A percentile compares a stretch with the other conserved stretches of the same genome.
These are phyloP conservation scores for Trachelus tabidus DNA, from an alignment of 2,888 invertebrate genomes.

Conservation along the genomic window DNA sequence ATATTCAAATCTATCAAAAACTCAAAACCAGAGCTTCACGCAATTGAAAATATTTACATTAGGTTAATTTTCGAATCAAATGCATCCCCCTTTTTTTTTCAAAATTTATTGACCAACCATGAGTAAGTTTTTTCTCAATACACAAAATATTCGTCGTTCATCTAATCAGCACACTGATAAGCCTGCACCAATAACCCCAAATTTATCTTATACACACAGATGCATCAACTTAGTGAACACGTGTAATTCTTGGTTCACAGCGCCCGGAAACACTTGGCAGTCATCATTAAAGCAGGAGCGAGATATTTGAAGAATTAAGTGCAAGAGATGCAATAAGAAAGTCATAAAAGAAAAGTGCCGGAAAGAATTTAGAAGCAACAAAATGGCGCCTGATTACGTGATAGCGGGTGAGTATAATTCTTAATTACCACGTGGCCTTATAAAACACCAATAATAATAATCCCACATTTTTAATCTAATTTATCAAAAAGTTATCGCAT, in stretches of 20 bases:
- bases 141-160: no score
- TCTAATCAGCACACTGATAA: no score
- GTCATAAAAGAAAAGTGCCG: neutral
- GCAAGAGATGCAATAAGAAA: neutral
- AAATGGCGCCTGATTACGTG: slow-evolving; percentile 36
- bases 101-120: no score
- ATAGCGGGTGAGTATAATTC: slow-evolving; percentile 29
- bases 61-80: no score
- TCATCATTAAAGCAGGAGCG: neutral
- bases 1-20: neutral
- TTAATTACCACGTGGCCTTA: neutral
- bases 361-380: neutral
- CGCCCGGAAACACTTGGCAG: neutral
- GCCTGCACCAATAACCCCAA: no score
- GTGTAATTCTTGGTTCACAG: neutral
- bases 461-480: neutral
- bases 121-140: no score
- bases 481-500: neutral
- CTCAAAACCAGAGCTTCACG: neutral
- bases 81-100: no score
- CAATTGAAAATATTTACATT: neutral
- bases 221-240: no score
- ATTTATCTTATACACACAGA: no score
- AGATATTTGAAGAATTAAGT: neutral
- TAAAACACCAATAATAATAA: neutral